Conservation (phyloP, 2,797 vertebrate genomes). For the Muscicapa comitata region DNA sequence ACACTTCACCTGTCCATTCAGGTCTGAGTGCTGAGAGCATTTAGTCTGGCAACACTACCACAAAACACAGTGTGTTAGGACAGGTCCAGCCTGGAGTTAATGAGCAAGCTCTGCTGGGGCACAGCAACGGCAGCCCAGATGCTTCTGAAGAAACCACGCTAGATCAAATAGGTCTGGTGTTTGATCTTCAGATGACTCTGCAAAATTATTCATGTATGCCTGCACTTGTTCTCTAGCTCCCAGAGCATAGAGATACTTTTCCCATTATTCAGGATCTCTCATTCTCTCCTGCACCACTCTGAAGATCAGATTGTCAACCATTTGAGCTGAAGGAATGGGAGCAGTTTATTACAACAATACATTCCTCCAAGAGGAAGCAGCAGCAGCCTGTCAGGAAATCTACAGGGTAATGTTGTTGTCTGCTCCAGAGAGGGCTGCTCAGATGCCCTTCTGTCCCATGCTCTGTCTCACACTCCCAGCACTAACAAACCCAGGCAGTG, state of each 20-base stretch:
- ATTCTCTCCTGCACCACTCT: not conserved
- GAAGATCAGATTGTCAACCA: not conserved
- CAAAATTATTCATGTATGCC: slow-evolving; percentile 4
- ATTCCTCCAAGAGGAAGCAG: slow-evolving; percentile 14
- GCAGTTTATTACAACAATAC: not conserved
- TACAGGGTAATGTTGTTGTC: not conserved
- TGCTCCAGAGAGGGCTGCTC: not conserved
- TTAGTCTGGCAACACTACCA: not conserved
- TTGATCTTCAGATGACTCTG: slow-evolving; percentile 28
- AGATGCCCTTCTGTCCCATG: not conserved
- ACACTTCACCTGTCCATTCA: not conserved
- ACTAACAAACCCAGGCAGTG: not conserved
- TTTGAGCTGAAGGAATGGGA: not conserved
- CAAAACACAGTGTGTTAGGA: not conserved
- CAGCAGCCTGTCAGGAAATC: slow-evolving; percentile 24
- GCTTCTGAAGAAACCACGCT: slow-evolving; percentile 18
- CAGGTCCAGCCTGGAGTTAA: slow-evolving; percentile 10
- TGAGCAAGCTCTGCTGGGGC: not conserved
- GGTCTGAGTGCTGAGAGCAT: not conserved
- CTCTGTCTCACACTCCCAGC: not conserved
- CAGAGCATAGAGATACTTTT: not conserved
- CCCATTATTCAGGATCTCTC: not conserved
- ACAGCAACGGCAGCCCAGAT: not conserved
- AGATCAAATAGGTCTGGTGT: slow-evolving; percentile 12
- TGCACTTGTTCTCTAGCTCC: not conserved